Conservation (phyloP, 2,113 vertebrate genomes). For the Tympanuchus pallidicinctus region DNA sequence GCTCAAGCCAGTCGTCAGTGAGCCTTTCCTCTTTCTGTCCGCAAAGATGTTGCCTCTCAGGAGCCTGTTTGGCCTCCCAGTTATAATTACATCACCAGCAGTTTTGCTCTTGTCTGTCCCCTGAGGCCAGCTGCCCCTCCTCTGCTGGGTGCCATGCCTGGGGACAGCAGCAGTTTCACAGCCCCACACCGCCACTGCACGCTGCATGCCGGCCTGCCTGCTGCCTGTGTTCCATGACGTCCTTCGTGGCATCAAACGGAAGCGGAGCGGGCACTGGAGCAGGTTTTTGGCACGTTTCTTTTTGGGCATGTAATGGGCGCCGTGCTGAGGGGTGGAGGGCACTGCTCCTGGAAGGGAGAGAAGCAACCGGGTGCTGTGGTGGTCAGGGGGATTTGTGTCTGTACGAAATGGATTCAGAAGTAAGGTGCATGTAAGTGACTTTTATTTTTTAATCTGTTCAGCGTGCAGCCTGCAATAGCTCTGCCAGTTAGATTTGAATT, state of each 20-base stretch:
- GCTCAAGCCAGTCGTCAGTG: neutral
- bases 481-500: constrained; percentile 38
- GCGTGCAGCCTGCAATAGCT: neutral
- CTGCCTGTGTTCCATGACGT: neutral
- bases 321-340: neutral
- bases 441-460: constrained; percentile 13
- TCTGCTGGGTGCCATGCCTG: neutral
- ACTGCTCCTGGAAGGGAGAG: neutral
- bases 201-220: neutral
- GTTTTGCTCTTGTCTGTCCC: neutral
- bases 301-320: neutral
- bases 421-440: neutral
- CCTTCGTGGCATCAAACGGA: neutral
- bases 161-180: neutral
- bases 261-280: neutral
- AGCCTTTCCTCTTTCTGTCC: neutral
- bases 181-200: neutral
- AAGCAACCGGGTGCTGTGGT: neutral
- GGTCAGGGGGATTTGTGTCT: constrained; percentile 6
- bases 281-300: neutral
- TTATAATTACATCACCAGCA: neutral
- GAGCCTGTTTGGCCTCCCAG: constrained; percentile 13
- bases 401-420: constrained; percentile 18
- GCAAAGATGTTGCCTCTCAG: neutral
- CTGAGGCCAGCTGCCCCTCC: neutral